Evolutionary conservation across 2,113 vertebrate species (phyloP), one percentile per base, ranked within the genome.

Genomic region (Ictidomys tridecemlineatus): DNA sequence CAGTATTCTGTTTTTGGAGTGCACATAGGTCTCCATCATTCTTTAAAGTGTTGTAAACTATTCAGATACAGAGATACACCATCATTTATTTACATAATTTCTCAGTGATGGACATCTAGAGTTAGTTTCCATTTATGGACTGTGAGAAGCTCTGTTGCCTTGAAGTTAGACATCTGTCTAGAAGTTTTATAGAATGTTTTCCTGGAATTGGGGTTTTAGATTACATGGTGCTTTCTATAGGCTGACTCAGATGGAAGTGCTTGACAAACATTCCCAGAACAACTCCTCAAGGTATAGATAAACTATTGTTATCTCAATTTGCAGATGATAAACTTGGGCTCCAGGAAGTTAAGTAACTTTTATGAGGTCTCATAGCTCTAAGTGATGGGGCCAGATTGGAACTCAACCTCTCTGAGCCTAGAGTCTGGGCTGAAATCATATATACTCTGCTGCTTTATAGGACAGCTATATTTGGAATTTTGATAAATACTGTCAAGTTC

Each of bases 11-110:
- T 67, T 85, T 51, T 77, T 70, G 42, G 72, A 39, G 14, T 83
- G 45, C n/a, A 91, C 11, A n/a, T 32, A 87, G 53, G 20, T 77
- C 58, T 37, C 16, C 65, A 6, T 84, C 56, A 39, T 74, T 94
- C 18, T 94, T 85, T 73, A 85, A 96, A 85, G n/a, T 56, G 7
- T 26, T 91, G 4, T 73, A 85, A 72, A 45, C 34, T 89, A 48
- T 69, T 78, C 8, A 77, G 4, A 63, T 42, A 77, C 37, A 82
- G 48, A 72, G 34, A 72, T 72, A 32, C 34, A 61, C 26, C 10
- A 85, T 34, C 65, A 82, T 78, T 95, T 91, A 70, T 56, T 89
- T 89, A 58, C 11, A 53, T 77, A 32, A 70, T 96, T 91, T 93
- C 67, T 76, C 39, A 84, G 42, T 17, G 70, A 76, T 56, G 30